These are phyloP conservation scores for Apogon hyalosoma DNA, from an alignment of 2,797 vertebrate species.

Conservation along the genomic window DNA sequence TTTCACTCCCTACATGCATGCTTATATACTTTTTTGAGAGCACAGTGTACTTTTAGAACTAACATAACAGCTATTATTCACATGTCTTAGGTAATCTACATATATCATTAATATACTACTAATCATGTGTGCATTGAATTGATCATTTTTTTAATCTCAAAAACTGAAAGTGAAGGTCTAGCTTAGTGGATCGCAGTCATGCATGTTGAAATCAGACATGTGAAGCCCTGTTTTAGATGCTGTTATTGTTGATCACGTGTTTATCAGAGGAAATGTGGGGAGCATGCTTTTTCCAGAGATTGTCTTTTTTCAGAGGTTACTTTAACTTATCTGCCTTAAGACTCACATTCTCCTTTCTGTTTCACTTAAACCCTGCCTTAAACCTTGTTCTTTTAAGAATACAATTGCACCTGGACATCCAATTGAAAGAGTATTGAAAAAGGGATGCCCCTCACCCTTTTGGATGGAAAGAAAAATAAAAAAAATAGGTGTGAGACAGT, in stretches of 20 bases:
- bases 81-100: background rate
- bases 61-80: background rate
- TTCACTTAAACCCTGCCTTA: constrained; percentile 29
- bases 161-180: constrained; percentile 10
- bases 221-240: constrained; percentile 21
- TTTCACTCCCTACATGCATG: constrained; percentile 34
- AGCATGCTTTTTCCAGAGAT: constrained; percentile 14
- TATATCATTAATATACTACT: constrained; percentile 14
- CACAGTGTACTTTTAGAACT: constrained; percentile 10
- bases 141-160: constrained; percentile 10
- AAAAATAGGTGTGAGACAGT: constrained; percentile 23
- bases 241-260: constrained; percentile 33
- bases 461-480: constrained; percentile 17
- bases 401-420: constrained; percentile 22
- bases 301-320: constrained; percentile 4
- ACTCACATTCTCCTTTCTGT: constrained; percentile 27
- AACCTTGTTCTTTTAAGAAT: constrained; percentile 17
- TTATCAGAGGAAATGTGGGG: constrained; percentile 9
- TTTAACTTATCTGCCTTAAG: constrained; percentile 34
- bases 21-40: constrained; percentile 31
- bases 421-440: constrained; percentile 32
- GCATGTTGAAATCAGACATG: background rate
- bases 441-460: constrained; percentile 36
- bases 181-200: constrained; percentile 3
- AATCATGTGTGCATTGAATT: constrained; percentile 43